phyloP scores from a whole-genome alignment of 2,797 vertebrate species.

The Squalus acanthias region DNA sequence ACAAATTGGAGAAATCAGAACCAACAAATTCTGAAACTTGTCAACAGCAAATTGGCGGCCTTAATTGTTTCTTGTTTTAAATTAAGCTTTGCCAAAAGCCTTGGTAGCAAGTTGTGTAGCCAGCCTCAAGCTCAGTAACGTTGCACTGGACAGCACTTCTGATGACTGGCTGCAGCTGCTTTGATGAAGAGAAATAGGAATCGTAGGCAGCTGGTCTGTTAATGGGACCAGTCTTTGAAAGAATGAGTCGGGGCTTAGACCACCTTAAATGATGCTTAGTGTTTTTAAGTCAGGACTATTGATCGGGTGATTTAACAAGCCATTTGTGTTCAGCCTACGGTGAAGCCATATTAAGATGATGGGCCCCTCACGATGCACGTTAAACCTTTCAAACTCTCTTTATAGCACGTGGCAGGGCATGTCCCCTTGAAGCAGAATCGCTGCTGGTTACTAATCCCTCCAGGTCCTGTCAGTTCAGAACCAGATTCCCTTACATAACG shows the following conservation, averaged over 20 bases:
- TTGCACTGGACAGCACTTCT: too few species aligned
- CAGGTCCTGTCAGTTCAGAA: not conserved
- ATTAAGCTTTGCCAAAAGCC: too few species aligned
- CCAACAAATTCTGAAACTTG: too few species aligned
- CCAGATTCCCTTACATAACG: not conserved
- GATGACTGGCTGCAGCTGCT: too few species aligned
- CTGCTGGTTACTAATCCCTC: not conserved
- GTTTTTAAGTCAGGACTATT: not conserved
- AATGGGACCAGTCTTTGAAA: not conserved
- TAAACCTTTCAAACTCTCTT: not conserved
- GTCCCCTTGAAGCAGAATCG: not conserved
- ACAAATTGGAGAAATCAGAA: too few species aligned
- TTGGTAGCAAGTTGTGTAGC: too few species aligned
- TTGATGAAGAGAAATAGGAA: too few species aligned
- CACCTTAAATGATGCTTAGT: not conserved
- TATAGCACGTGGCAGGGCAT: not conserved
- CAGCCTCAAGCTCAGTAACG: too few species aligned
- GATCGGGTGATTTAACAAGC: not conserved
- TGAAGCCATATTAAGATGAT: not conserved
- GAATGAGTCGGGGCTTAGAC: not conserved
- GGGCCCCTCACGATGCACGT: not conserved
- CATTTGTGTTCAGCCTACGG: not conserved
- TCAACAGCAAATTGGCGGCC: too few species aligned
- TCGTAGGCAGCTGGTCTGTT: not conserved
- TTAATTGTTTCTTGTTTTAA: too few species aligned